phyloP scores from a whole-genome alignment of 2,888 invertebrate genomes.

The Volucella inflata region DNA sequence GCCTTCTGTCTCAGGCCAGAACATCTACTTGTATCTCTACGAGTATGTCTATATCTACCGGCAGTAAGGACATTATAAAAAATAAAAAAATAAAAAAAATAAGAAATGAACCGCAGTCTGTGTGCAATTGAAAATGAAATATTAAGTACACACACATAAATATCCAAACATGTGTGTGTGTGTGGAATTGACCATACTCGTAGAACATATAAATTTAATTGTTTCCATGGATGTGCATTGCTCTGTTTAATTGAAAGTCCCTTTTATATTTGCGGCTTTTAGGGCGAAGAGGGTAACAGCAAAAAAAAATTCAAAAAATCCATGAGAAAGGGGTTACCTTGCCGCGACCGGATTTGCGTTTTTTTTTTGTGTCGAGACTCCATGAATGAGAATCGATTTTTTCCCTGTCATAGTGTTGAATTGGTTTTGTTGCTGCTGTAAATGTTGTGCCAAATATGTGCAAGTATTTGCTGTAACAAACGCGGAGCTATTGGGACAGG shows the following conservation, averaged over 20 bases:
- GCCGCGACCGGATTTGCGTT: slow-evolving; percentile 28
- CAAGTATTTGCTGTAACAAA: slow-evolving; percentile 13
- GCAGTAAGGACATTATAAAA: slow-evolving; percentile 20
- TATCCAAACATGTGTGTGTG: slow-evolving; percentile 2
- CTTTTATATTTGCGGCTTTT: slow-evolving; percentile 56
- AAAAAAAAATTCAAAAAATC: no score
- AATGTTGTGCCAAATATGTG: no score
- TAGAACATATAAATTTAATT: slow-evolving; percentile 35
- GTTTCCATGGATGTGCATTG: slow-evolving; percentile 13
- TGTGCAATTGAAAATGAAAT: slow-evolving; percentile 58
- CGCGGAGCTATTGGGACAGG: background rate
- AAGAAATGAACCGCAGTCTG: slow-evolving; percentile 33
- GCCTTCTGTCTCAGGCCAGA: no score
- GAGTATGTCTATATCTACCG: background rate
- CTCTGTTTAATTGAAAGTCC: slow-evolving; percentile 62
- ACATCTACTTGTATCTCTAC: background rate
- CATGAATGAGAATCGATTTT: slow-evolving; percentile 54
- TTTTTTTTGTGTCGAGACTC: slow-evolving; percentile 16
- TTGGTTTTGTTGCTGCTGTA: slow-evolving; percentile 9
- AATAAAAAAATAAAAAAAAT: no score
- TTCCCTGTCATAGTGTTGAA: slow-evolving; percentile 19
- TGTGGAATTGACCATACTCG: no score
- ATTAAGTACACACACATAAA: slow-evolving; percentile 24
- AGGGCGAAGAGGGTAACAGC: background rate
- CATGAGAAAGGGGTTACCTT: slow-evolving; percentile 8